Evolutionary conservation across 2,888 invertebrate genomes (phyloP).

Genomic region (Melanostoma scalare): DNA sequence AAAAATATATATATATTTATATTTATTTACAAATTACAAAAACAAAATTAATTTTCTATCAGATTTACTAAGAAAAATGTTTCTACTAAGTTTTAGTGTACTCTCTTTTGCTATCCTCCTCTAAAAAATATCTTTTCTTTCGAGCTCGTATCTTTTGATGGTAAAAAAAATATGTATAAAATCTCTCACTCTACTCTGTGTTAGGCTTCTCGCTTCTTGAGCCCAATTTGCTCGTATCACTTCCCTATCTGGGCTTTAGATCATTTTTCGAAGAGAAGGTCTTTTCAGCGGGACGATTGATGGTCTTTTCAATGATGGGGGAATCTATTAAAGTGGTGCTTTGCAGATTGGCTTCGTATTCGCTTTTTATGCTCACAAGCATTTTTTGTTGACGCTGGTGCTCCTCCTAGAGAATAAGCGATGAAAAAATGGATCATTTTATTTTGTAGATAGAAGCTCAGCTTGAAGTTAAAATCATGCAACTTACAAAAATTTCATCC

Average conservation of each 20-base stretch:
- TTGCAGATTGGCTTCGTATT: slow-evolving; percentile 79
- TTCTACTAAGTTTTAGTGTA: slow-evolving; percentile 50
- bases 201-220: slow-evolving; percentile 41
- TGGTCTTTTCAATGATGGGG: slow-evolving; percentile 48
- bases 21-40: slow-evolving; percentile 18
- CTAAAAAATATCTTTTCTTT: slow-evolving; percentile 42
- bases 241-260: slow-evolving; percentile 66
- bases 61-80: slow-evolving; percentile 62
- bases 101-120: slow-evolving; percentile 34
- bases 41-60: slow-evolving; percentile 56
- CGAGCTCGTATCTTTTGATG: slow-evolving; percentile 46
- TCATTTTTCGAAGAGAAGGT: slow-evolving; percentile 56
- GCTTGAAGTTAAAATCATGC: not conserved
- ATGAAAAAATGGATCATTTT: not conserved
- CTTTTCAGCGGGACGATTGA: slow-evolving; percentile 48
- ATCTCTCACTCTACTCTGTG: slow-evolving; percentile 35
- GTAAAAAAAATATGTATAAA: slow-evolving; percentile 51
- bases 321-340: slow-evolving; percentile 57
- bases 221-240: slow-evolving; percentile 26
- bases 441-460: not conserved
- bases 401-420: slow-evolving; percentile 77
- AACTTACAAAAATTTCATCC: slow-evolving; percentile 80
- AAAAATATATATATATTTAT: slow-evolving; percentile 51
- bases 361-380: slow-evolving; percentile 79
- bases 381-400: slow-evolving; percentile 81